Evolutionary conservation across 2,797 vertebrate genomes (phyloP).

Genomic region (Enteromius mattozi): DNA sequence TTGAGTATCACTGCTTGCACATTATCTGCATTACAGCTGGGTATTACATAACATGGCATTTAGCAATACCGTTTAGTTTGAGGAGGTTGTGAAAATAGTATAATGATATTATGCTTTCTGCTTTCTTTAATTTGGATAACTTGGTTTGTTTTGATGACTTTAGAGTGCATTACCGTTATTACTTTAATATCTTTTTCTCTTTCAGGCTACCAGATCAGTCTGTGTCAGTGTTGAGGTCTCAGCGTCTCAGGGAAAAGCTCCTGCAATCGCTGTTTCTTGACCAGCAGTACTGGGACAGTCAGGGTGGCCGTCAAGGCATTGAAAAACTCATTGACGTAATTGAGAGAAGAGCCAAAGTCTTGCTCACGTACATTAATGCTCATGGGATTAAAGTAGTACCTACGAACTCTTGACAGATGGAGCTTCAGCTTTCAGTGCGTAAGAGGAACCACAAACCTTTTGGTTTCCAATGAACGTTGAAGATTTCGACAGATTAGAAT

Average conservation of each 20-base stretch:
- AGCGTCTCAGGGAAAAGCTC: conserved; percentile 88
- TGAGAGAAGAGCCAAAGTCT: conserved; percentile 87
- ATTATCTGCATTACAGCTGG: conserved; percentile 35
- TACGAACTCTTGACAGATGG: conserved; percentile 81
- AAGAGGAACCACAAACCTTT: neutral
- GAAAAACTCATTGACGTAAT: conserved; percentile 95
- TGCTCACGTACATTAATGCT: conserved; percentile 92
- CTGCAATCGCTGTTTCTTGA: conserved; percentile 97
- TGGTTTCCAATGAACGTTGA: neutral
- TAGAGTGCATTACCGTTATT: neutral
- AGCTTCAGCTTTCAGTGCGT: neutral
- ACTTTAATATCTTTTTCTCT: conserved; percentile 56
- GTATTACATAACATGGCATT: conserved; percentile 61
- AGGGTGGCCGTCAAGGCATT: conserved; percentile 91
- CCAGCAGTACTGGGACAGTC: conserved; percentile 93
- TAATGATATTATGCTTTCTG: neutral
- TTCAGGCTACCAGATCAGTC: conserved; percentile 89
- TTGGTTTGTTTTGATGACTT: neutral
- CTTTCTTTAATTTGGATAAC: neutral
- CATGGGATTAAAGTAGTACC: conserved; percentile 85
- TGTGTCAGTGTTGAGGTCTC: conserved; percentile 86
- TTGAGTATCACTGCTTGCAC: conserved; percentile 16
- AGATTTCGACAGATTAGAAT: neutral
- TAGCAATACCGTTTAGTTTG: conserved; percentile 10
- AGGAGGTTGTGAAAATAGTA: neutral